Evolutionary conservation across 2,888 invertebrate species (phyloP).

Genomic region (Tortricodes alternella): DNA sequence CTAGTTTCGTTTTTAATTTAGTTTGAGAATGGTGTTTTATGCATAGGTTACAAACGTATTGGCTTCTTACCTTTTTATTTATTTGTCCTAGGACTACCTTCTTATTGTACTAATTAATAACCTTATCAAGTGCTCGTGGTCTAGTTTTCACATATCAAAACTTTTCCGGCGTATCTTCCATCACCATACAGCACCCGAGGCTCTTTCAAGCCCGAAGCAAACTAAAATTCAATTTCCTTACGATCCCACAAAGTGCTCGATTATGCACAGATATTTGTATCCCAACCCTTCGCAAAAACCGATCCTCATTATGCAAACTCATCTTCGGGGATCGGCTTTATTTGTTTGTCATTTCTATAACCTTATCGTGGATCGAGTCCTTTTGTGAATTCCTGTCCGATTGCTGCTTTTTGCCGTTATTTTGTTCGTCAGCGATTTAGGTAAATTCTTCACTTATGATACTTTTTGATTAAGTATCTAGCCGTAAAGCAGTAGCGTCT

Average conservation of each 20-base stretch:
- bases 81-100: too few relatives aligned
- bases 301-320: constrained; percentile 64
- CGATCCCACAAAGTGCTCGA: constrained; percentile 53
- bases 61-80: too few relatives aligned
- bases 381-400: background rate
- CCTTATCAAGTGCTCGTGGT: too few relatives aligned
- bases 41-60: too few relatives aligned
- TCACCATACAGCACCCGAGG: constrained; percentile 10
- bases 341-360: constrained; percentile 40
- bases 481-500: too few relatives aligned
- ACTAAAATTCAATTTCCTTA: constrained; percentile 55
- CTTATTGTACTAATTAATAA: too few relatives aligned
- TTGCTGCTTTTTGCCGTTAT: constrained; percentile 3
- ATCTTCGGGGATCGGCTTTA: constrained; percentile 55
- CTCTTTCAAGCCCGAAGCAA: constrained; percentile 35
- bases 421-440: background rate
- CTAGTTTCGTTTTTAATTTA: too few relatives aligned
- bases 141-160: background rate
- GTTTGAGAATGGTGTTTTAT: too few relatives aligned
- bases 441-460: background rate
- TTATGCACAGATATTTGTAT: constrained; percentile 65
- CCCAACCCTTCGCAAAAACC: constrained; percentile 53
- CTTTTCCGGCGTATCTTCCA: constrained; percentile 5
- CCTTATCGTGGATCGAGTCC: constrained; percentile 21
- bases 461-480: too few relatives aligned